Evolutionary conservation across 2,888 invertebrate species (phyloP).

Genomic region (Terebella lapidaria): DNA sequence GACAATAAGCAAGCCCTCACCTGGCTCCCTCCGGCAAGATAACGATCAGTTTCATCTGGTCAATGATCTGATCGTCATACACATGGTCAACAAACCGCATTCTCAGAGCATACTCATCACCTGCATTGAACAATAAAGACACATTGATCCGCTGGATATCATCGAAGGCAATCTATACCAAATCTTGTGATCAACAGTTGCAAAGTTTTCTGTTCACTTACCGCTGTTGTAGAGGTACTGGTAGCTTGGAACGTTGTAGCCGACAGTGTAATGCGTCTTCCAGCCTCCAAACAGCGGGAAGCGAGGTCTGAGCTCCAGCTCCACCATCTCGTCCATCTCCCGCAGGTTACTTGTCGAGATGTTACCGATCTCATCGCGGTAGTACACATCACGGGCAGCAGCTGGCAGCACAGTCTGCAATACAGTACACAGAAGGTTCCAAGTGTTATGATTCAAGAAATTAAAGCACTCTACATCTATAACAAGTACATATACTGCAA

Average conservation of each 20-base stretch:
- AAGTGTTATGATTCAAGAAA: too few species aligned
- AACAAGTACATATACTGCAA: background rate
- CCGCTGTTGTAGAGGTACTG: constrained; percentile 56
- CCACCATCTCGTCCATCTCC: constrained; percentile 83
- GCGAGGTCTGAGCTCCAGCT: constrained; percentile 89
- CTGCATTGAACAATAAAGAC: constrained; percentile 32
- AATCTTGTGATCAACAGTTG: too few species aligned
- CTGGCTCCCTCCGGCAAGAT: constrained; percentile 88
- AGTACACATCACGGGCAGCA: constrained; percentile 91
- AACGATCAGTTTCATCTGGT: constrained; percentile 79
- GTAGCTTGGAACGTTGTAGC: constrained; percentile 95
- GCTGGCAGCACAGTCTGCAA: constrained; percentile 64
- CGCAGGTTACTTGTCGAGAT: constrained; percentile 95
- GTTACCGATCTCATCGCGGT: constrained; percentile 94
- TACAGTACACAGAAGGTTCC: background rate
- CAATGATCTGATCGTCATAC: constrained; percentile 92
- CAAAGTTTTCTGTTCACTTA: too few species aligned
- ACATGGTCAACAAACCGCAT: constrained; percentile 95
- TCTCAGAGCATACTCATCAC: constrained; percentile 72
- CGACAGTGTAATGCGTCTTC: constrained; percentile 94
- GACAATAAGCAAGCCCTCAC: too few species aligned
- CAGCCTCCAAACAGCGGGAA: constrained; percentile 98
- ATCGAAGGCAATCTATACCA: too few species aligned
- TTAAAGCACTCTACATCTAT: background rate
- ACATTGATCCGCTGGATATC: too few species aligned